Evolutionary conservation across 2,113 vertebrate genomes (phyloP).

Genomic region (Myrmecobius fasciatus): DNA sequence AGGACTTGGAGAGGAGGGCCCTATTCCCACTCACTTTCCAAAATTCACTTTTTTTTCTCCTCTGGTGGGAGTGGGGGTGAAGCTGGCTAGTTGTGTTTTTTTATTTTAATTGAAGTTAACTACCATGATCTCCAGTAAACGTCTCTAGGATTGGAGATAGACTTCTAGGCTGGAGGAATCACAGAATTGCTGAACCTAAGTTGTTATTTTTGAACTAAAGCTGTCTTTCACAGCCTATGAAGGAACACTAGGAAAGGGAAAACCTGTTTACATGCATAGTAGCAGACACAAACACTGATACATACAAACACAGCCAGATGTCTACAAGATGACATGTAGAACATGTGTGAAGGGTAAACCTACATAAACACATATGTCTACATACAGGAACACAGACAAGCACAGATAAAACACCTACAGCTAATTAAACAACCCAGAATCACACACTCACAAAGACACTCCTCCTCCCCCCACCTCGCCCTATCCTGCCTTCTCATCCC

Average conservation of each 20-base stretch:
- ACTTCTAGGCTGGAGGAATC: not conserved
- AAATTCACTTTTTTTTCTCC: not conserved
- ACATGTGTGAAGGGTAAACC: not conserved
- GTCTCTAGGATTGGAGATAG: not conserved
- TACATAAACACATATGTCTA: not conserved
- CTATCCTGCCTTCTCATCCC: slow-evolving; percentile 42
- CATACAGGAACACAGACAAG: not conserved
- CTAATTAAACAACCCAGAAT: not conserved
- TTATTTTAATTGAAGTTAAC: not conserved
- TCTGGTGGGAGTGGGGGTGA: not conserved
- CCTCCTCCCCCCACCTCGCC: slow-evolving; percentile 5
- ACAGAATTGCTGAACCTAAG: not conserved
- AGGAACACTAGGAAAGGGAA: slow-evolving; percentile 30
- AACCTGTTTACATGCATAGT: not conserved
- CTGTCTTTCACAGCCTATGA: not conserved
- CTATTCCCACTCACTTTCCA: not conserved
- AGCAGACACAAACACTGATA: not conserved
- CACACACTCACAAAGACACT: slow-evolving; percentile 11
- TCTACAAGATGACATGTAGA: not conserved
- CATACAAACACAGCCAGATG: not conserved
- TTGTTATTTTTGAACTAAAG: not conserved
- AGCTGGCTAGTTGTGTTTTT: not conserved
- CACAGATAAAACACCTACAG: not conserved
- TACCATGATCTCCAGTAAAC: not conserved
- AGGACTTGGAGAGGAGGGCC: not conserved